Conservation (phyloP, 2,888 invertebrate species). For the Tetheella fluctuosa region DNA sequence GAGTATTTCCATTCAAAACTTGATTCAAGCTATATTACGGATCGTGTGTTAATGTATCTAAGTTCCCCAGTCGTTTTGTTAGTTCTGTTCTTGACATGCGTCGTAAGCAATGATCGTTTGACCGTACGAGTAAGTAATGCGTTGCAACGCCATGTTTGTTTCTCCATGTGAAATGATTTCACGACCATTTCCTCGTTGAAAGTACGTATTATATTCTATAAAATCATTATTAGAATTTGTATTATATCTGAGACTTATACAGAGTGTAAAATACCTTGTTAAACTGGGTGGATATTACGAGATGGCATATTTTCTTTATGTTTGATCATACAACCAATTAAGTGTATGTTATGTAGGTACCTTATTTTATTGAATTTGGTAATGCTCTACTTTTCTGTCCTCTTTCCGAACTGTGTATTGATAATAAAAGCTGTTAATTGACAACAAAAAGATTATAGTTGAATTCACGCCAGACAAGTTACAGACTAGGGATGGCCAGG, state of each 20-base stretch:
- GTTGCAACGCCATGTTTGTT: not conserved
- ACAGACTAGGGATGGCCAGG: slow-evolving; percentile 16
- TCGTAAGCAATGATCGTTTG: slow-evolving; percentile 6
- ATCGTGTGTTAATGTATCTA: not conserved
- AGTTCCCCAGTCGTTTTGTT: not conserved
- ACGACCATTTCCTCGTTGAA: not conserved
- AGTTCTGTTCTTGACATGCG: not conserved
- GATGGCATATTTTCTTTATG: too few relatives aligned
- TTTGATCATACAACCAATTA: too few relatives aligned
- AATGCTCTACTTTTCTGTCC: too few relatives aligned
- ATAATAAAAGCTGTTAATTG: slow-evolving; percentile 9
- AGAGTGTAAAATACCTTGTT: too few relatives aligned
- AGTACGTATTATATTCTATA: too few relatives aligned
- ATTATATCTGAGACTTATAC: too few relatives aligned
- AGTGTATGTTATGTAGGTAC: too few relatives aligned
- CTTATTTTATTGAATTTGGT: too few relatives aligned
- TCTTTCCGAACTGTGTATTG: not conserved
- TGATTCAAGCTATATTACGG: too few relatives aligned
- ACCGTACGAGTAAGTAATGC: not conserved
- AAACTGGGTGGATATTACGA: too few relatives aligned
- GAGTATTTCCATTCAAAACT: too few relatives aligned
- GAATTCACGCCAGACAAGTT: slow-evolving; percentile 37
- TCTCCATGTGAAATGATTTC: not conserved
- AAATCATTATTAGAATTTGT: too few relatives aligned
- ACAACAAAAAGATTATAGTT: slow-evolving; percentile 43